Percentiles rank a stretch among this genome's conserved stretches.
phyloP scores from a whole-genome alignment of 1,140 invertebrate species.

The Ephestia elutella region DNA sequence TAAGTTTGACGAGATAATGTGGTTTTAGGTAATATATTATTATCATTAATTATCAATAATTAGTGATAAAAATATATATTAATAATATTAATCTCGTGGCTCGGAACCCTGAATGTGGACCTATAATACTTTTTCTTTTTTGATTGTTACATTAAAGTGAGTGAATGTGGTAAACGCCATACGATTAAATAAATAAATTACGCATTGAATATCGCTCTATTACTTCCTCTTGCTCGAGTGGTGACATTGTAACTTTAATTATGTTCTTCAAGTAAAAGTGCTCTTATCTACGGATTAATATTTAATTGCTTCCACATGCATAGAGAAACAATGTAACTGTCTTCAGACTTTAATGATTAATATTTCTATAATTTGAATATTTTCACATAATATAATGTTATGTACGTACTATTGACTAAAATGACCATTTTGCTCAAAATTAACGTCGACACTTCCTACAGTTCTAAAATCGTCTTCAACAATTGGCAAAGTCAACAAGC shows the following conservation, averaged over 20 bases:
- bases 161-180: too few species aligned
- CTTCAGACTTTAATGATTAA: too few species aligned
- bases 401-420: conserved; percentile 10
- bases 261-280: not conserved
- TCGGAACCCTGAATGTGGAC: too few species aligned
- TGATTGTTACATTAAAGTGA: too few species aligned
- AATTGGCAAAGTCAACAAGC: conserved; percentile 53
- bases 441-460: conserved; percentile 18
- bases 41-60: too few species aligned
- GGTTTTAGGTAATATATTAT: too few species aligned
- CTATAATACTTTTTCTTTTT: too few species aligned
- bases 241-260: not conserved
- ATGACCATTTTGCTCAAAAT: conserved; percentile 21
- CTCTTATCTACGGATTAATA: not conserved
- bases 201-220: not conserved
- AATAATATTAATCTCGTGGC: too few species aligned
- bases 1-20: too few species aligned
- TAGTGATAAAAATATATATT: too few species aligned
- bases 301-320: conserved; percentile 1
- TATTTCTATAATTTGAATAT: too few species aligned
- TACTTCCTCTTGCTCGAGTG: not conserved
- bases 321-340: not conserved
- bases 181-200: not conserved
- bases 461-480: conserved; percentile 23
- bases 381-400: not conserved